phyloP scores from a whole-genome alignment of 1,140 invertebrate species.

The Cydia splendana region DNA sequence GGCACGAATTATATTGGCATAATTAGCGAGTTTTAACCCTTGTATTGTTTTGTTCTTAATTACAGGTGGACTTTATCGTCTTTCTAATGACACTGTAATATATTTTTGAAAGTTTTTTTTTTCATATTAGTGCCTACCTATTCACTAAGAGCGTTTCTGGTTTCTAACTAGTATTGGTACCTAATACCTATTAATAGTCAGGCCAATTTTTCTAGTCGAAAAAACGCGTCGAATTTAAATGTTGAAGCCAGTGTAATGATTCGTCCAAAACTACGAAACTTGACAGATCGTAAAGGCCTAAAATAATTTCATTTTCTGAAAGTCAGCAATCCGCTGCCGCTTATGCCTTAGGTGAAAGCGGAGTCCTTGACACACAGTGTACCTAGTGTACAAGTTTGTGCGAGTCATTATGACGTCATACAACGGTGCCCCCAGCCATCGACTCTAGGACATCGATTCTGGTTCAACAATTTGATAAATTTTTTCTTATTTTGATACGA shows the following conservation, averaged over 20 bases:
- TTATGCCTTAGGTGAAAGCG: neutral
- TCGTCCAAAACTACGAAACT: too few species aligned
- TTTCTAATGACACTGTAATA: neutral
- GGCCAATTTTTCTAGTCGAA: too few species aligned
- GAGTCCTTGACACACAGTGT: constrained; percentile 25
- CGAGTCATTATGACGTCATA: constrained; percentile 16
- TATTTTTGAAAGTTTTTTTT: too few species aligned
- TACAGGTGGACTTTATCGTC: neutral
- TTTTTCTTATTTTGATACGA: too few species aligned
- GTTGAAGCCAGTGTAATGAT: too few species aligned
- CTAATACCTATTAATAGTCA: too few species aligned
- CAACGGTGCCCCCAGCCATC: constrained; percentile 12
- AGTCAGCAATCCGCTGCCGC: constrained; percentile 1
- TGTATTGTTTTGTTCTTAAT: neutral
- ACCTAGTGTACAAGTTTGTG: neutral
- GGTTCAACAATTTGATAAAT: too few species aligned
- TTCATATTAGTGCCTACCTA: neutral
- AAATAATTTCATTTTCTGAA: neutral
- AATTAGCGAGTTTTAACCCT: neutral
- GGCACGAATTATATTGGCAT: neutral
- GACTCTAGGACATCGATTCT: neutral
- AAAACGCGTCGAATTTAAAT: too few species aligned
- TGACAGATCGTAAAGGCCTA: neutral
- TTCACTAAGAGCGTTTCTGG: too few species aligned
- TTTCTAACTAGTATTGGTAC: too few species aligned